phyloP scores from a whole-genome alignment of 92 coral and sea anemone species.

The Palythoa grandis region DNA sequence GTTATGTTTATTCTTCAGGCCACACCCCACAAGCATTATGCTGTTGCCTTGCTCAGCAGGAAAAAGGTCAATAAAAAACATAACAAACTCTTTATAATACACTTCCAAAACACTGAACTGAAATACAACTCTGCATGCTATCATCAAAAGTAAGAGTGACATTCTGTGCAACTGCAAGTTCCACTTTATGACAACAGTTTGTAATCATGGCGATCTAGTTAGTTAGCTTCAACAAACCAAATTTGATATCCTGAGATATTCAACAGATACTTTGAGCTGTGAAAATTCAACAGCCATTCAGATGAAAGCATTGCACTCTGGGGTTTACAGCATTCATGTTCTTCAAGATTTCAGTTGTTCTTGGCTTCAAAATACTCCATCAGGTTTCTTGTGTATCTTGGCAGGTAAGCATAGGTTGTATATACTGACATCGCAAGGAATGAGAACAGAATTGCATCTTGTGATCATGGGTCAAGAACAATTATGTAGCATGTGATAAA shows the following conservation, averaged over 20 bases:
- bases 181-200: background rate
- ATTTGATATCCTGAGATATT: background rate
- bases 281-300: background rate
- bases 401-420: slow-evolving; percentile 91
- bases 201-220: background rate
- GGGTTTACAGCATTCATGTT: background rate
- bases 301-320: background rate
- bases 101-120: no score
- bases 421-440: slow-evolving; percentile 95
- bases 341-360: slow-evolving; percentile 6
- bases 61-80: no score
- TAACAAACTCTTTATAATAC: no score
- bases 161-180: no score
- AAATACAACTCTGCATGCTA: no score
- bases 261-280: background rate
- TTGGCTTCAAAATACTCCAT: slow-evolving; percentile 59
- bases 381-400: slow-evolving; percentile 81
- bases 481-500: background rate
- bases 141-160: no score
- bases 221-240: background rate
- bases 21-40: no score
- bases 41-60: no score
- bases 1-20: no score
- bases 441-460: slow-evolving; percentile 84
- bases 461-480: slow-evolving; percentile 62